Evolutionary conservation across 30 jellyfish, hydroid and myxozoan genomes (phyloP).

Genomic region (Rhopilema esculentum): DNA sequence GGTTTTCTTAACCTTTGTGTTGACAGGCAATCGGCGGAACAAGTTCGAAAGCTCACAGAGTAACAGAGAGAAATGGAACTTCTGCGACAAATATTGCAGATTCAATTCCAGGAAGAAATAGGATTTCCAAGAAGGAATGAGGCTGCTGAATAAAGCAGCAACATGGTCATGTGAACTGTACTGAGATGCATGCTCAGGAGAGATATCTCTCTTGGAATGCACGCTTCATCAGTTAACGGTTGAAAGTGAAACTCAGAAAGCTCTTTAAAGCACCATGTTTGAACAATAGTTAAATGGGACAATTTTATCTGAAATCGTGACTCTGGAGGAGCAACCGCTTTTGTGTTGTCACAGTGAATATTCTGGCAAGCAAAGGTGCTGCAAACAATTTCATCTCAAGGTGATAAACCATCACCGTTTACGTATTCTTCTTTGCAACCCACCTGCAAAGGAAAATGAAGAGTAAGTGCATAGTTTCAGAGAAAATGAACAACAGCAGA

Average conservation of each 20-base stretch:
- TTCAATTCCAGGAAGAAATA: not conserved
- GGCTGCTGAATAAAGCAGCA: not conserved
- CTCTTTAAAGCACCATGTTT: not conserved
- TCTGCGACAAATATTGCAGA: not conserved
- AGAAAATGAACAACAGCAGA: too few relatives aligned
- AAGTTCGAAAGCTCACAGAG: not conserved
- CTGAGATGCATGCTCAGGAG: not conserved
- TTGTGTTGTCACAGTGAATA: not conserved
- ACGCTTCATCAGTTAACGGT: not conserved
- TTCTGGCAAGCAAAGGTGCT: not conserved
- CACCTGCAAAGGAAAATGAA: constrained; percentile 8
- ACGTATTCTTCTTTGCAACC: constrained; percentile 50
- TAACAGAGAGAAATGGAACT: not conserved
- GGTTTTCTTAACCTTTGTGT: not conserved
- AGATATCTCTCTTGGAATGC: not conserved
- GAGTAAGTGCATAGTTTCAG: not conserved
- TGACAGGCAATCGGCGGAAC: not conserved
- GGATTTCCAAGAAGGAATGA: not conserved
- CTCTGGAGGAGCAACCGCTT: not conserved
- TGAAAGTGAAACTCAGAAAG: not conserved
- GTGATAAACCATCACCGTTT: not conserved
- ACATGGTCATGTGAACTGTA: not conserved
- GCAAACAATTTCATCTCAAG: not conserved
- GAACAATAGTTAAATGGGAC: not conserved
- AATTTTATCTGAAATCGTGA: not conserved